These are phyloP conservation scores for Sitophilus oryzae DNA, from an alignment of 1,140 invertebrate species.

Conservation along the genomic window DNA sequence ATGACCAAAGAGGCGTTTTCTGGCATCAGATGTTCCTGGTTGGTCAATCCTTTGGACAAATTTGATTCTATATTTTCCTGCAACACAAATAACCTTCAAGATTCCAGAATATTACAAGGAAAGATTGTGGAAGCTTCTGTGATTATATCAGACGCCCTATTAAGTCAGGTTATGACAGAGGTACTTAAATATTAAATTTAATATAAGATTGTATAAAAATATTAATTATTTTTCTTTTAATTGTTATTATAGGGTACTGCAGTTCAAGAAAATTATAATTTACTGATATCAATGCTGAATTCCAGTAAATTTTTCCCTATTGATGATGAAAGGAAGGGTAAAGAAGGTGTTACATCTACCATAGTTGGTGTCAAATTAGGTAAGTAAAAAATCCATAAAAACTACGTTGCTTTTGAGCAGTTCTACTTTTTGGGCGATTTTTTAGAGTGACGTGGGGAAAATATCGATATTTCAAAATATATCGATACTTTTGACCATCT, in stretches of 20 bases:
- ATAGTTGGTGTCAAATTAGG: conserved; percentile 61
- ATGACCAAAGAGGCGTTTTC: conserved; percentile 61
- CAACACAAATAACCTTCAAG: conserved; percentile 34
- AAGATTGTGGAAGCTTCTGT: conserved; percentile 63
- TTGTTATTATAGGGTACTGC: conserved; percentile 11
- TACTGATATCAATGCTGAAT: conserved; percentile 65
- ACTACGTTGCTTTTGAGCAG: background rate
- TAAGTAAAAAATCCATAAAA: conserved; percentile 32
- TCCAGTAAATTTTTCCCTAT: conserved; percentile 63
- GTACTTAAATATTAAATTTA: background rate
- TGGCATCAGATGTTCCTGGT: conserved; percentile 73
- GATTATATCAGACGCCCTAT: conserved; percentile 60
- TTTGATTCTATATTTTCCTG: conserved; percentile 38
- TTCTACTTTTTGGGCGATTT: too few relatives aligned
- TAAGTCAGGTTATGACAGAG: conserved; percentile 27
- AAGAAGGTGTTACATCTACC: conserved; percentile 53
- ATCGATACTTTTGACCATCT: too few relatives aligned
- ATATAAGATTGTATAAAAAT: background rate
- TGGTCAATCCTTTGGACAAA: conserved; percentile 42
- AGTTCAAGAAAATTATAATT: conserved; percentile 46
- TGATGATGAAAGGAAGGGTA: conserved; percentile 30
- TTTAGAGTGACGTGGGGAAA: too few relatives aligned
- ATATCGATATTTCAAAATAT: too few relatives aligned
- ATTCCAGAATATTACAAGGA: conserved; percentile 53
- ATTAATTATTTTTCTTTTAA: background rate